Conservation (phyloP, 2,888 invertebrate genomes). For the Pedicia rivosa region DNA sequence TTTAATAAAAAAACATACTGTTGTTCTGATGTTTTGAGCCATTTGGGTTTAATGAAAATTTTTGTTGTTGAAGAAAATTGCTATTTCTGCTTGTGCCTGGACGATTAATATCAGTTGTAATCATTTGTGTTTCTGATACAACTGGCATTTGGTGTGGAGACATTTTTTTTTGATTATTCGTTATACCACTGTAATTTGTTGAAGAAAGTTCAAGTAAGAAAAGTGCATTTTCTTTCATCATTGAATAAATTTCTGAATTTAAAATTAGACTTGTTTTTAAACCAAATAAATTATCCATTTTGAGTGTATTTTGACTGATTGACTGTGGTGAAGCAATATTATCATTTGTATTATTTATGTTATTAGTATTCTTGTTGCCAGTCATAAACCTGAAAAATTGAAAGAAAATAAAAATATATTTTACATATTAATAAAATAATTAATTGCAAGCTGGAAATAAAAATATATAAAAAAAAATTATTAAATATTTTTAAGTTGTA, state of each 20-base stretch:
- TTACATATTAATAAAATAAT: no score
- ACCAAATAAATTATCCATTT: conserved; percentile 26
- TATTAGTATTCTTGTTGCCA: conserved; percentile 26
- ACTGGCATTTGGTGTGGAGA: conserved; percentile 30
- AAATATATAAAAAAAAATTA: background rate
- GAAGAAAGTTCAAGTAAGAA: conserved; percentile 83
- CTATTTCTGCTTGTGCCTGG: conserved; percentile 29
- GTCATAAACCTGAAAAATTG: no score
- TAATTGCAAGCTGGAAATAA: no score
- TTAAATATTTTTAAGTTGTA: no score
- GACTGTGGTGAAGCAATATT: conserved; percentile 15
- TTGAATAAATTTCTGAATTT: conserved; percentile 31
- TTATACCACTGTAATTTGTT: conserved; percentile 26
- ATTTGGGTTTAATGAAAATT: background rate
- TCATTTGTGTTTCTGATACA: conserved; percentile 27
- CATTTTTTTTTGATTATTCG: conserved; percentile 16
- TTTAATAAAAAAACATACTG: no score
- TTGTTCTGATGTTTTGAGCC: background rate
- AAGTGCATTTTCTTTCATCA: conserved; percentile 86
- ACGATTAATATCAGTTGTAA: conserved; percentile 23
- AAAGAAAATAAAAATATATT: no score
- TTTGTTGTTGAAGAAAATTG: background rate
- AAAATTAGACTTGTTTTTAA: conserved; percentile 26
- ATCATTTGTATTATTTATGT: conserved; percentile 24
- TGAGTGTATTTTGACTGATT: conserved; percentile 29